Conservation (phyloP, 2,797 vertebrate species). For the Enteromius afrohamiltoni region DNA sequence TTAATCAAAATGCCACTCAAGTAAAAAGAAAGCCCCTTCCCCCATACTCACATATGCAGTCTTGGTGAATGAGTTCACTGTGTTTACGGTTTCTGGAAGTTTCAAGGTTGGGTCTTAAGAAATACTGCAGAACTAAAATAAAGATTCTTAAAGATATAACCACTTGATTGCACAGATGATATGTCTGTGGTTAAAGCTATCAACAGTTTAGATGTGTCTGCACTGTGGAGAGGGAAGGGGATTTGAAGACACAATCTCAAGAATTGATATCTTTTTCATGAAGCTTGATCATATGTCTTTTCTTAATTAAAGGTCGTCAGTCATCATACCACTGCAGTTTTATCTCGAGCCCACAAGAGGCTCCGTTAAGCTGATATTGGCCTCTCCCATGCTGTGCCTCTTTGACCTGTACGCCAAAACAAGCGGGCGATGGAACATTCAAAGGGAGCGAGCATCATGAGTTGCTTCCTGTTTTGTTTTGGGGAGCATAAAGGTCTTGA, state of each 20-base stretch:
- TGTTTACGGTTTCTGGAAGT: slow-evolving; percentile 19
- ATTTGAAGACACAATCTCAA: not conserved
- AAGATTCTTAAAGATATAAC: slow-evolving; percentile 38
- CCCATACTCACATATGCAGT: not conserved
- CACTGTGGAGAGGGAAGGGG: not conserved
- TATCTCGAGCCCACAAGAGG: slow-evolving; percentile 58
- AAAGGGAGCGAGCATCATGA: not conserved
- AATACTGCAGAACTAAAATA: slow-evolving; percentile 50
- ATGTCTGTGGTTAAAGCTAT: slow-evolving; percentile 25
- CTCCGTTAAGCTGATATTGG: slow-evolving; percentile 58
- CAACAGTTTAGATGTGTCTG: slow-evolving; percentile 24
- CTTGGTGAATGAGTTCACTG: slow-evolving; percentile 19
- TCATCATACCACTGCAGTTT: slow-evolving; percentile 4
- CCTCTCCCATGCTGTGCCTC: not conserved
- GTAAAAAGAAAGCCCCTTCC: not conserved
- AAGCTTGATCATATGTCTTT: not conserved
- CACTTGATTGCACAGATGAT: slow-evolving; percentile 43
- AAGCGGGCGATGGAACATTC: slow-evolving; percentile 2
- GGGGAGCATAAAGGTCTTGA: slow-evolving; percentile 23
- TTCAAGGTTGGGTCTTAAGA: slow-evolving; percentile 10
- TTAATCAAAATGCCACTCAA: slow-evolving; percentile 33
- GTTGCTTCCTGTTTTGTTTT: slow-evolving; percentile 25
- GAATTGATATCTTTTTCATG: not conserved
- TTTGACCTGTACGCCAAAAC: slow-evolving; percentile 16
- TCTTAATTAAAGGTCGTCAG: not conserved